Base-by-base conservation (phyloP, 2,888 invertebrate species). In the Mantis religiosa region DNA sequence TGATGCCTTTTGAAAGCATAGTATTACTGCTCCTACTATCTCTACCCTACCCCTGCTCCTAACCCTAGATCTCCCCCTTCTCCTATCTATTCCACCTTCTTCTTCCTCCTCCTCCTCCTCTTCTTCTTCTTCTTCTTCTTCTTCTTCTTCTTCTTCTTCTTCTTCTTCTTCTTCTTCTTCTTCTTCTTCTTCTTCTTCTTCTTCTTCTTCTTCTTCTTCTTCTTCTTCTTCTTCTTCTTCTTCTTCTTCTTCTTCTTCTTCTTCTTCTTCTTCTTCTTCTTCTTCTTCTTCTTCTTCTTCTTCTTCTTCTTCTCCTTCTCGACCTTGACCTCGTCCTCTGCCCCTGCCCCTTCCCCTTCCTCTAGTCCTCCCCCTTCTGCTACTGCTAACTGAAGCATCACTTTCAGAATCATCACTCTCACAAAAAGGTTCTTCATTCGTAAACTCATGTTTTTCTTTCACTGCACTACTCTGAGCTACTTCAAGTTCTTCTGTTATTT, bases 51-150 rank as follows among this genome's bases (percentile, higher is more conserved):
- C 28, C 14, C 83, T 87, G 1, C 88, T 82, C 71, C 87, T 82
- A 12, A 89, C 30, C 12, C 86, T 82, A 15, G 87, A 84, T 81
- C 88, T 71, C 3, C 87, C 88, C 15, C 88, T 85, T 8, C 89
- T 30, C 4, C 89, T 27, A 0, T n/a, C 89, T 34, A 1, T 82
- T 28, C 20, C 71, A 9, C 9, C 84, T 82, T 28, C 89, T 89
- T 27, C 85, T 81, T 4, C 41, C 82, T 0, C 54, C 54, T 0
- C 83, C 14, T 83, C 3, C 83, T 82, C 25, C 89, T 28, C 9
- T 85, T 82, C n/a, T 3, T 85, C 14, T 12, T 28, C 34, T 4
- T 27, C 25, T 1, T 1, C 28, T 15, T 81, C 1, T 3, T 81
- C 81, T 15, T 54, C 30, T 54, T 7, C 82, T 27, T 83, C 27